A percentile compares a stretch with the other conserved stretches of the same genome.
phyloP scores from a whole-genome alignment of 92 coral and sea anemone genomes.

The Epizoanthus fatuus region DNA sequence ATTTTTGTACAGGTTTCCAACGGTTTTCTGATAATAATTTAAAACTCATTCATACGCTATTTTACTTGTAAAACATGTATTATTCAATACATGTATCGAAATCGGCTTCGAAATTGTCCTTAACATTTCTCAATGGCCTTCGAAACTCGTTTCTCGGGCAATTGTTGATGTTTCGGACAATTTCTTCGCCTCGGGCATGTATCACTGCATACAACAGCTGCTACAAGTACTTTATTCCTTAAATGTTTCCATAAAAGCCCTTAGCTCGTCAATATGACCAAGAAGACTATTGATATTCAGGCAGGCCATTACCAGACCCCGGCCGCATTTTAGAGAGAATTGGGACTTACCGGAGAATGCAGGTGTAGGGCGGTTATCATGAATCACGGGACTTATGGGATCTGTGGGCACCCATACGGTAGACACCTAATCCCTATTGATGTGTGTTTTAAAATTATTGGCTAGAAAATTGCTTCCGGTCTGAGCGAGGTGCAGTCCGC shows the following conservation, averaged over 20 bases:
- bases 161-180: too few relatives aligned
- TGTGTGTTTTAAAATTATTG: not conserved
- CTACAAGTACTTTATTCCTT: too few relatives aligned
- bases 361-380: not conserved
- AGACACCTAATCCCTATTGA: not conserved
- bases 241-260: constrained; percentile 3
- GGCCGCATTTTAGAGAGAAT: not conserved
- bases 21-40: too few relatives aligned
- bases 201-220: too few relatives aligned
- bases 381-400: not conserved
- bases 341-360: not conserved
- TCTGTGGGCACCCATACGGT: not conserved
- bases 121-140: too few relatives aligned
- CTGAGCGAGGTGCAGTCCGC: constrained; percentile 31
- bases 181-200: too few relatives aligned
- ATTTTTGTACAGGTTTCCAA: not conserved
- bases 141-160: too few relatives aligned
- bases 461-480: constrained; percentile 14
- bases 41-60: too few relatives aligned
- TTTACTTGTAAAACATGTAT: too few relatives aligned
- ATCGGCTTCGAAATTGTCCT: too few relatives aligned
- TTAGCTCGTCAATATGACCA: constrained; percentile 50
- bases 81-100: too few relatives aligned
- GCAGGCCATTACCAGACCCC: constrained; percentile 41
- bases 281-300: constrained; percentile 49